Percentiles rank a stretch among this genome's conserved stretches.
Evolutionary conservation across 2,113 vertebrate genomes (phyloP).

Genomic region (Procavia capensis): DNA sequence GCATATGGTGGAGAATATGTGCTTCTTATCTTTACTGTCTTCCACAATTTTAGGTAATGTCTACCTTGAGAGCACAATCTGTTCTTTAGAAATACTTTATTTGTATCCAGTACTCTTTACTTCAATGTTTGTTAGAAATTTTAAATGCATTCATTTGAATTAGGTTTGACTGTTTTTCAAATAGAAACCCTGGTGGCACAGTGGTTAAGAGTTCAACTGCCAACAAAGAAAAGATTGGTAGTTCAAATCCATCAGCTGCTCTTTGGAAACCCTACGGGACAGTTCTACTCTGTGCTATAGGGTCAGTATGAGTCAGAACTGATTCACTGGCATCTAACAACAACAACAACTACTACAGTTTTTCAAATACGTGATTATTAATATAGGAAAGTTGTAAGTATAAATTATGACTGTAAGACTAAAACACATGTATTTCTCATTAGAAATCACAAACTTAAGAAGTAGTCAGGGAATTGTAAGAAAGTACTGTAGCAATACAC

Average conservation of each 20-base stretch:
- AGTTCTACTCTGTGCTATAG: too few relatives aligned
- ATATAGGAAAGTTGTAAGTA: not conserved
- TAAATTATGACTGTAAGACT: not conserved
- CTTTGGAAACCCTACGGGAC: too few relatives aligned
- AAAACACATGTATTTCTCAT: not conserved
- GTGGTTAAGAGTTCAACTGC: too few relatives aligned
- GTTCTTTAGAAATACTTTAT: not conserved
- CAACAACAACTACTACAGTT: too few relatives aligned
- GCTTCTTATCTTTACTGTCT: not conserved
- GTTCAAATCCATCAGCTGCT: too few relatives aligned
- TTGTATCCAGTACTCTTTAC: not conserved
- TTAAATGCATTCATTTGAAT: constrained; percentile 26
- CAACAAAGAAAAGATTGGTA: too few relatives aligned
- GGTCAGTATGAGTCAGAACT: too few relatives aligned
- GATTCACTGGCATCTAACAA: too few relatives aligned
- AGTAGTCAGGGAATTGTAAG: not conserved
- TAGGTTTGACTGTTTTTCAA: not conserved
- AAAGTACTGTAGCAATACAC: too few relatives aligned
- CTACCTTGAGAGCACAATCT: not conserved
- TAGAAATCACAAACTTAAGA: not conserved
- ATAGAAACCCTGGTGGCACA: too few relatives aligned
- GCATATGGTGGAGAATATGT: not conserved
- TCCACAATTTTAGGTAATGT: not conserved
- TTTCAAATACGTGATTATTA: not conserved
- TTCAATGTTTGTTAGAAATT: not conserved